Base-by-base conservation (phyloP, 2,113 vertebrate species). In the Platichthys flesus region DNA sequence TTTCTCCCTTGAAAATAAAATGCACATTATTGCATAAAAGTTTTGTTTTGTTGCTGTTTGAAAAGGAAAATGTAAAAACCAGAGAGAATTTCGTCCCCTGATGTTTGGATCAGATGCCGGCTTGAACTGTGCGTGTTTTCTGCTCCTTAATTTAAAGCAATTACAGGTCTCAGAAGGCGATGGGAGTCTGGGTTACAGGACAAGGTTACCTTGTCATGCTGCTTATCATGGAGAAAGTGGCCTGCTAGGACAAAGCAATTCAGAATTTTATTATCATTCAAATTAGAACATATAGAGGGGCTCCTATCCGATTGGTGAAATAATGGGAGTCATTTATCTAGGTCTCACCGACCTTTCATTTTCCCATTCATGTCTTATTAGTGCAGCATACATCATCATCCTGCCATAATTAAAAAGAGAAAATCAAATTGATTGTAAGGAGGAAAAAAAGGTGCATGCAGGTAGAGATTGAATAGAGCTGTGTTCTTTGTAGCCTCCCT, bases 311-410 rank as follows among this genome's bases (percentile, higher is more conserved):
- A 96, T 96, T 95, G 95, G 94, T 94, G 93, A 95, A 97, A 96
- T 97, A 96, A 97, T 95, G 95, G 95, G 90, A 94, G 93, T 93
- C 95, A 94, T 96, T 96, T 95, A 96, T 97, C 96, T 97, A 92
- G 94, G 79, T 95, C 94, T 95, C 92, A 91, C 92, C 95, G 94
- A 95, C 96, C 96, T 96, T 96, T 96, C 96, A 95, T 96, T 96
- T 96, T 96, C 92, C 94, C 93, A 95, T 96, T 96, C 95, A 96
- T 94, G 94, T 79, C 86, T 96, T 96, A 96, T 96, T 95, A 96
- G 95, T 84, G 89, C 92, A 90, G 86, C 94, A 96, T 96, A 95
- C 93, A 97, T 97, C 96, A 96, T 95, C 94, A 95, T 95, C 90
- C 91, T 93, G 93, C 91, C 93, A 93, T 96, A 96, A 96, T 96